These are phyloP conservation scores for Spodoptera litura DNA, from an alignment of 1,140 invertebrate genomes.

Conservation along the genomic window DNA sequence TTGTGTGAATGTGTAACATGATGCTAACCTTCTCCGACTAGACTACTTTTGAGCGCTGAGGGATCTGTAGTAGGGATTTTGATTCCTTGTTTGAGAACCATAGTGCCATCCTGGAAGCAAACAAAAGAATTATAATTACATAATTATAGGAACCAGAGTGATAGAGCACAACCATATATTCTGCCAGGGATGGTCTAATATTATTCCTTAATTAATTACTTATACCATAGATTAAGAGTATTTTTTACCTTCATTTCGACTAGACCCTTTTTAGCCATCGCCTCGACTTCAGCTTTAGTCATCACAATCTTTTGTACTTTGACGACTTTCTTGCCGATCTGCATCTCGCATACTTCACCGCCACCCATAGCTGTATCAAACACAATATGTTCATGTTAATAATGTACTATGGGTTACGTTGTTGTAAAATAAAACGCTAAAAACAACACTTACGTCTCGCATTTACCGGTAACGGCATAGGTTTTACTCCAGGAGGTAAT, in stretches of 20 bases:
- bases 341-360: constrained; percentile 84
- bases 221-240: background rate
- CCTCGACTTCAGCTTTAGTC: constrained; percentile 87
- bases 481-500: constrained; percentile 79
- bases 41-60: constrained; percentile 56
- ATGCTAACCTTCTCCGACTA: constrained; percentile 58
- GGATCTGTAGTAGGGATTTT: constrained; percentile 72
- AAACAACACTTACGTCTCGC: constrained; percentile 68
- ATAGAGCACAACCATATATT: background rate
- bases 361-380: constrained; percentile 58
- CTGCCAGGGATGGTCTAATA: no score
- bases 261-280: constrained; percentile 87
- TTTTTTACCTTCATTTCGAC: constrained; percentile 85
- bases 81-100: constrained; percentile 83
- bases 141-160: background rate
- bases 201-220: no score
- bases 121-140: constrained; percentile 9
- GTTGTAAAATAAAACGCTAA: constrained; percentile 16
- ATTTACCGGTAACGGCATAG: constrained; percentile 72
- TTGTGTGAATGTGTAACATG: background rate
- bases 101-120: constrained; percentile 79
- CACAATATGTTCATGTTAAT: constrained; percentile 2
- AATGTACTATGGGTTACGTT: no score
- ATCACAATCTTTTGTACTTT: constrained; percentile 88
- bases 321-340: constrained; percentile 87